Evolutionary conservation across 23 tunicate genomes (phyloP).

Genomic region (Halocynthia aurantium): DNA sequence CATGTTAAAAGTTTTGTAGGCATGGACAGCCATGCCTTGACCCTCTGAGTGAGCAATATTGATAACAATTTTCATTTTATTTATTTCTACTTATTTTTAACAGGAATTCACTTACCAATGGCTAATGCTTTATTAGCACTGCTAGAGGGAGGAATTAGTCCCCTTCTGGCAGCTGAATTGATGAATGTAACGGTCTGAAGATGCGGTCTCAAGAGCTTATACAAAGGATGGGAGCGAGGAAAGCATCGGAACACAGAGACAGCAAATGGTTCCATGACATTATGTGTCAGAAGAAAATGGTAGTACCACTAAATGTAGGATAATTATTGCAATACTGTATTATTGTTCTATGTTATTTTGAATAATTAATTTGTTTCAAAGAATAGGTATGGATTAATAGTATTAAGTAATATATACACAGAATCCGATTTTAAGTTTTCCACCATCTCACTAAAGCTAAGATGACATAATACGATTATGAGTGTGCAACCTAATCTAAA

Average conservation of each 20-base stretch:
- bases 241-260: slow-evolving; percentile 35
- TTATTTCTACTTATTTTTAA: not conserved
- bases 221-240: slow-evolving; percentile 55
- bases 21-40: not conserved
- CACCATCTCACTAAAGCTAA: not conserved
- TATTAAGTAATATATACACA: too few relatives aligned
- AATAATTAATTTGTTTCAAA: too few relatives aligned
- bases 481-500: too few relatives aligned
- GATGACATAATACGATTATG: too few relatives aligned
- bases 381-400: too few relatives aligned
- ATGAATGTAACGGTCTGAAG: slow-evolving; percentile 27
- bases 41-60: slow-evolving; percentile 1
- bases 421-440: too few relatives aligned
- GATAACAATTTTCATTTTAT: not conserved
- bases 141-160: slow-evolving; percentile 11
- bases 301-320: slow-evolving; percentile 20
- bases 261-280: slow-evolving; percentile 42
- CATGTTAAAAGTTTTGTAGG: slow-evolving; percentile 8
- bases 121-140: slow-evolving; percentile 20
- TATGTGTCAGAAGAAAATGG: slow-evolving; percentile 28
- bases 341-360: too few relatives aligned
- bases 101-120: slow-evolving; percentile 5
- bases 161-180: slow-evolving; percentile 33
- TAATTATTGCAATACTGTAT: not conserved
- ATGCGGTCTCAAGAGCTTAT: slow-evolving; percentile 57